Base-by-base conservation (phyloP, 2,797 vertebrate species). In the Amphiprion clarkii region DNA sequence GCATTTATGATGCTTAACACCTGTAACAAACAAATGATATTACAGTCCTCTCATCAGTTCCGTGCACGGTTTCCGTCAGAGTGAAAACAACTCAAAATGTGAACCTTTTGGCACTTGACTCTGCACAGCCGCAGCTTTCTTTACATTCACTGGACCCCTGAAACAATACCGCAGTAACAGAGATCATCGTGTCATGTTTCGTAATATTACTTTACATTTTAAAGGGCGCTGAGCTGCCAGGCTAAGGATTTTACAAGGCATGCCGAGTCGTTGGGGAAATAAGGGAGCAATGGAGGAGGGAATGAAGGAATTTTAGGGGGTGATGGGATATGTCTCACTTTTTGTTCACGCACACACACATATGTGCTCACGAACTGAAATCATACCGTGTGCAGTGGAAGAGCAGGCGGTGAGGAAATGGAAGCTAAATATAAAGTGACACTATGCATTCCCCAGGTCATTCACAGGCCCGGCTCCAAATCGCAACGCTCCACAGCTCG, bases 161-260 rank as follows among this genome's bases (percentile, higher is more conserved):
- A 88, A 93, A 94, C 88, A 92, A 91, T 72, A 63, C 71, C 87
- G 89, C 65, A 83, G 87, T 67, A 86, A 90, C 87, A 79, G 79
- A 89, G 87, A 91, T 94, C 89, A 90, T 82, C 86, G 77, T 88
- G 92, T 92, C 92, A 90, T 85, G 60, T 87, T 92, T 84, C 67
- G 85, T 91, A 91, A 91, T 90, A 90, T 89, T 89, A 79, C 88
- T 92, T 90, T 92, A 92, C 88, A 93, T 93, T 88, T 93, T 92
- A 87, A 87, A 93, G 89, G 88, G 82, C 79, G 79, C 87, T 75
- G 83, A 91, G 87, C 88, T 78, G 89, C 76, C 77, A 23, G 79
- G 69, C 75, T 79, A 44, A 79, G 80, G 76, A 76, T 93, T 93
- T 94, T 92, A 93, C 86, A 89, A 93, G 87, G 79, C 86, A 64